Conservation (phyloP, 2,888 invertebrate species). For the Calliscelio sp. region DNA sequence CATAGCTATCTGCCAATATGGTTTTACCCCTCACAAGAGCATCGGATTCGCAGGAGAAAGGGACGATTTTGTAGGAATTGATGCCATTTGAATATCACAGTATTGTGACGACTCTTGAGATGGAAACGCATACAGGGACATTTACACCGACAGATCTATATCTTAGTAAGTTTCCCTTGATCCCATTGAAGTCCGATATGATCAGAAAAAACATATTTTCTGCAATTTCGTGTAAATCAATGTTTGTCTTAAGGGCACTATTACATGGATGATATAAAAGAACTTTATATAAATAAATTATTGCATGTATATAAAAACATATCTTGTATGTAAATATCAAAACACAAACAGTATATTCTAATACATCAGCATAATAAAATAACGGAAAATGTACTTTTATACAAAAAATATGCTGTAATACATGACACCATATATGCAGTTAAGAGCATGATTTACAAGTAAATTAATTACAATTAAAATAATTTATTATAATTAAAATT, state of each 20-base stretch:
- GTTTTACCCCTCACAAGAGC: slow-evolving; percentile 76
- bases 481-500: no score
- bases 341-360: no score
- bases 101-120: slow-evolving; percentile 77
- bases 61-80: slow-evolving; percentile 83
- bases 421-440: no score
- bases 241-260: slow-evolving; percentile 5
- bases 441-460: no score
- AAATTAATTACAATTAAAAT: no score
- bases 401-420: no score
- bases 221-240: slow-evolving; percentile 41
- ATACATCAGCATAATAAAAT: no score
- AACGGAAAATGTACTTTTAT: no score
- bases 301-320: not conserved
- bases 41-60: slow-evolving; percentile 78
- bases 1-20: slow-evolving; percentile 84
- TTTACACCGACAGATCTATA: slow-evolving; percentile 79
- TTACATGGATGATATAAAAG: not conserved
- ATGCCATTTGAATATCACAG: slow-evolving; percentile 85
- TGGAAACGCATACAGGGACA: slow-evolving; percentile 75
- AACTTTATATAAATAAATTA: no score
- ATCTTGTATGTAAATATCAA: not conserved
- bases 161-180: slow-evolving; percentile 72
- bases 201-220: slow-evolving; percentile 58
- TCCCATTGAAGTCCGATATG: slow-evolving; percentile 56